Evolutionary conservation across 2,888 invertebrate species (phyloP), one percentile per base, ranked within the genome.

Genomic region (Rotaria magnacalcarata): DNA sequence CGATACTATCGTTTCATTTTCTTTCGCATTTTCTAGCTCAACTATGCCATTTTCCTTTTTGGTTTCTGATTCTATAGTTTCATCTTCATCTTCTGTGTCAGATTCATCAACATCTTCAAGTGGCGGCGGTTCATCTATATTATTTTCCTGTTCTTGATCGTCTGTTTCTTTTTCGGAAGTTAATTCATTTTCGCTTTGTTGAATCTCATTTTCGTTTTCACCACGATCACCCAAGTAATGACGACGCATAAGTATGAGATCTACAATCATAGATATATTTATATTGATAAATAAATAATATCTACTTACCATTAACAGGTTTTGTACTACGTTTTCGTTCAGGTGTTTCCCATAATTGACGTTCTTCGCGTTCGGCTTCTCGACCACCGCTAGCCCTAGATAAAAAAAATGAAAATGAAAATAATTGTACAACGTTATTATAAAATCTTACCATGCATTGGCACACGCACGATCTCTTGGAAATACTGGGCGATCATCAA

Each of bases 401-500:
- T 52, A 5, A 27, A 16, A n/a, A 24, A 21, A 54, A 24, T 84
- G 43, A 2, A 11, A 54, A 2, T 84, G 0, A 56, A 19, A 14
- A 41, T 24, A 52, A 52, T 2, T 16, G 16, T 52, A 52, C 52
- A 52, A 41, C 21, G 43, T 10, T n/a, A 41, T 10, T 24, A 52
- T 21, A 2, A 27, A 87, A 11, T 87, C 89, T 90, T 93, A 95
- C 96, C 97, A 97, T n/a, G 97, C 96, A 91, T 95, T 95, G 0
- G 95, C 95, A 90, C 96, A 96, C 0, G 95, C 95, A 87, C 97
- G 93, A 90, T 97, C 97, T 85, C 94, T 93, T 0, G 95, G 94
- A 91, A 96, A 96, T 34, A 97, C 94, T 0, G 97, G 97, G 41
- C 96, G 92, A 89, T 95, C 95, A 91, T 97, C 97, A 88, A 97